Base-by-base conservation (phyloP, 2,797 vertebrate species). In the Malacoctenus gilli region DNA sequence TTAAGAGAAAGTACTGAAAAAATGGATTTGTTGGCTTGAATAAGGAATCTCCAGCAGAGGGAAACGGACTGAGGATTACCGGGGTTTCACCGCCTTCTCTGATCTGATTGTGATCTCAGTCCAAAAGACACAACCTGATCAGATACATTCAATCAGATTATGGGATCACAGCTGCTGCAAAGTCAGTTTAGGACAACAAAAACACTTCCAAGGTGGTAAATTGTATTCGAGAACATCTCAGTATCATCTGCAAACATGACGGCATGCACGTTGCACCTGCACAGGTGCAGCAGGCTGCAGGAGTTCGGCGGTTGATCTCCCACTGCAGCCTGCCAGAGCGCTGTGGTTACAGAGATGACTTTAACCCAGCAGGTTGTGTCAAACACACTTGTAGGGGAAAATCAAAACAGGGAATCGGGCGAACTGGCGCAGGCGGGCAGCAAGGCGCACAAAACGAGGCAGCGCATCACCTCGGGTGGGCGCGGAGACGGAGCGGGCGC, bases 291-390 rank as follows among this genome's bases (percentile, higher is more conserved):
- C 23, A 25, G 23, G 28, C 32, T 39, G 35, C 56, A 30, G 30
- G 43, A 63, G 43, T 37, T 59, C 53, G 77, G 51, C 13, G 0
- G 31, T 20, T 15, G 54, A 61, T 47, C 58, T 60, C 40, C 20
- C 64, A 77, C 53, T 47, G 44, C 22, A 31, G 38, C 48, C 41
- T 68, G 60, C 75, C 71, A 74, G 36, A 49, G 12, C 19, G 2
- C 15, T 51, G 74, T 2, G 43, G 73, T 72, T 56, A 16, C 18
- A 51, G 42, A 69, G 59, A 79, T 66, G 64, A 72, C 57, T 23
- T 15, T 3, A 54, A 65, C 63, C 37, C 7, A 21, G 16, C 34
- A 38, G 13, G 5, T 3, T 66, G 64, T 44, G 48, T 61, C 10
- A 59, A 66, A 46, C 32, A 31, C 43, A 8, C 11, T 7, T 72